Conservation (phyloP, 30 jellyfish, hydroid and myxozoan genomes). For the Cassiopea andromeda region DNA sequence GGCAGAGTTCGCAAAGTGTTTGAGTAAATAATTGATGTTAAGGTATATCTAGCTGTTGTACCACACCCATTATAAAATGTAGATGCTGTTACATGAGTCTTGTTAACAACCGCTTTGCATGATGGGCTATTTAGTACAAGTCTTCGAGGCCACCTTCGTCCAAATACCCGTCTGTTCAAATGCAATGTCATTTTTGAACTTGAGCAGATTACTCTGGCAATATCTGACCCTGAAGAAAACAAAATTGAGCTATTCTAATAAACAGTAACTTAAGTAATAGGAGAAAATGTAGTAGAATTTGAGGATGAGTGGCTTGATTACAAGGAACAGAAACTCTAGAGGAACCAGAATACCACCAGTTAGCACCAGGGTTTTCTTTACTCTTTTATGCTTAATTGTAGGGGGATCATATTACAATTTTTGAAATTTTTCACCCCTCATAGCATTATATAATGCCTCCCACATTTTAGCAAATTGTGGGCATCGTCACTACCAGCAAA, state of each 20-base stretch:
- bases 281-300: too few species aligned
- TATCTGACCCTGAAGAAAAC: constrained; percentile 37
- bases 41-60: constrained; percentile 57
- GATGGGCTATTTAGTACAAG: constrained; percentile 71
- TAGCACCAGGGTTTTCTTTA: too few species aligned
- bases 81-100: constrained; percentile 67
- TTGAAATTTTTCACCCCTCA: too few species aligned
- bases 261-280: too few species aligned
- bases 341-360: too few species aligned
- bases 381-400: too few species aligned
- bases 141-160: constrained; percentile 41
- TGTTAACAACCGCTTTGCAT: constrained; percentile 75
- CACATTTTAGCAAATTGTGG: too few species aligned
- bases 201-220: constrained; percentile 67
- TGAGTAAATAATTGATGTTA: constrained; percentile 70
- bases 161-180: constrained; percentile 53
- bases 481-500: too few species aligned
- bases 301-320: too few species aligned
- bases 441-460: too few species aligned
- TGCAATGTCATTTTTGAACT: constrained; percentile 50
- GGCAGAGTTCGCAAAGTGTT: constrained; percentile 67
- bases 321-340: too few species aligned
- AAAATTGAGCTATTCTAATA: not conserved
- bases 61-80: constrained; percentile 87
- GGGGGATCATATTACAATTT: too few species aligned